phyloP scores from a whole-genome alignment of 2,113 vertebrate species.

The Caranx ignobilis region DNA sequence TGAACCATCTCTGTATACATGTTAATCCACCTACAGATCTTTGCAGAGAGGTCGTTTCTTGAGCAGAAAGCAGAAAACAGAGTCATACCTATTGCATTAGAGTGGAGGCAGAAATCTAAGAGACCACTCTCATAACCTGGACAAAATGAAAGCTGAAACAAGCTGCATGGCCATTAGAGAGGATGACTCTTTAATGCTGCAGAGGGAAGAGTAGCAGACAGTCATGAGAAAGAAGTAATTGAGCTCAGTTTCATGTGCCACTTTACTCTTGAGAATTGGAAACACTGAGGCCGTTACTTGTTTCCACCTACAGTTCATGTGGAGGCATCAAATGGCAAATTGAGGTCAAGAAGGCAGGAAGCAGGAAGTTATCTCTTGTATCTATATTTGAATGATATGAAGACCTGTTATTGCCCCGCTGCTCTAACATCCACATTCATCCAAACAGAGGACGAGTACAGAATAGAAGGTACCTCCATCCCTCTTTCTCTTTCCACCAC shows the following conservation, averaged over 20 bases:
- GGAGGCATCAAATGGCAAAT: not conserved
- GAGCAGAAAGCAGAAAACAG: not conserved
- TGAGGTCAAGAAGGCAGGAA: constrained; percentile 37
- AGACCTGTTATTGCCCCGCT: not conserved
- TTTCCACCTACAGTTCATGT: not conserved
- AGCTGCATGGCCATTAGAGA: not conserved
- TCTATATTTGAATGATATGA: not conserved
- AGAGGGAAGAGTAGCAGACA: too few relatives aligned
- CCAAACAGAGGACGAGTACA: too few relatives aligned
- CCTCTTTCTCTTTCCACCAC: too few relatives aligned
- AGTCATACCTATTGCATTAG: not conserved
- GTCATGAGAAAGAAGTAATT: not conserved
- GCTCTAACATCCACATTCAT: not conserved
- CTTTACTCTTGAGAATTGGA: not conserved
- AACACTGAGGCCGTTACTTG: not conserved
- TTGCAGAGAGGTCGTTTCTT: not conserved
- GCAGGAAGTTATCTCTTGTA: constrained; percentile 23
- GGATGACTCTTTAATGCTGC: not conserved
- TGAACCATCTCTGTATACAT: not conserved
- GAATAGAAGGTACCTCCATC: too few relatives aligned
- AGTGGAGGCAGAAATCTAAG: not conserved
- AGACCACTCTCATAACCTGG: not conserved
- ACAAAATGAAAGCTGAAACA: not conserved
- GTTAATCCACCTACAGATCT: too few relatives aligned
- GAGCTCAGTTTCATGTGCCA: not conserved